These are phyloP conservation scores for Cantharis lateralis DNA, from an alignment of 2,888 invertebrate species.

Conservation along the genomic window DNA sequence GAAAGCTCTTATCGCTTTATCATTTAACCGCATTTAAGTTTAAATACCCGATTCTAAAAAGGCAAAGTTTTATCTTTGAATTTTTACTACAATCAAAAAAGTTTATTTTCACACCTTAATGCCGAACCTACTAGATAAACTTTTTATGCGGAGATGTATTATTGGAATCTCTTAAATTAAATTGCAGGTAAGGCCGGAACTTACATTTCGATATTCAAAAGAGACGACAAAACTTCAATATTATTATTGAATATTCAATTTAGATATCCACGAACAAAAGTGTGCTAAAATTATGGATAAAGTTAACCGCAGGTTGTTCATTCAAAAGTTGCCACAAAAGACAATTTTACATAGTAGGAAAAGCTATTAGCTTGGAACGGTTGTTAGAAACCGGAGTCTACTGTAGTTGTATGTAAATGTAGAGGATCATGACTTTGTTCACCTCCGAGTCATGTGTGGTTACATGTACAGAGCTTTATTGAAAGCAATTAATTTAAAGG, in stretches of 20 bases:
- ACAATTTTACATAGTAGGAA: conserved; percentile 29
- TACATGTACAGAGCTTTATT: conserved; percentile 32
- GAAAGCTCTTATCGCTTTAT: conserved; percentile 29
- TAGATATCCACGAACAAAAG: conserved; percentile 35
- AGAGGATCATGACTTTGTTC: conserved; percentile 22
- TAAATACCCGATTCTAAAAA: conserved; percentile 27
- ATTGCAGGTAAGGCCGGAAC: conserved; percentile 9
- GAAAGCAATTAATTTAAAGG: conserved; percentile 32
- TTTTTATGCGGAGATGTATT: conserved; percentile 9
- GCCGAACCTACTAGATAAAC: conserved; percentile 7
- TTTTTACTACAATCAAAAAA: conserved; percentile 17
- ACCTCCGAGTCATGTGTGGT: conserved; percentile 27
- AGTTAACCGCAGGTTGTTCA: conserved; percentile 33
- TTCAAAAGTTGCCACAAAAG: conserved; percentile 40
- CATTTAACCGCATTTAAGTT: conserved; percentile 27
- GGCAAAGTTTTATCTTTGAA: conserved; percentile 23
- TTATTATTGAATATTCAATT: conserved; percentile 35
- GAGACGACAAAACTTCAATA: conserved; percentile 31
- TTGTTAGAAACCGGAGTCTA: conserved; percentile 10
- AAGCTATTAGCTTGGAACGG: conserved; percentile 17
- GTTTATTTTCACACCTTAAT: conserved; percentile 18
- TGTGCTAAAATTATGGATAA: conserved; percentile 37
- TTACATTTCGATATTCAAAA: conserved; percentile 9
- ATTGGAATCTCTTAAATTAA: conserved; percentile 7
- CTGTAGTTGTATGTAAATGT: conserved; percentile 25